Base-by-base conservation (phyloP, 1,140 invertebrate species). In the Drosophila truncata region DNA sequence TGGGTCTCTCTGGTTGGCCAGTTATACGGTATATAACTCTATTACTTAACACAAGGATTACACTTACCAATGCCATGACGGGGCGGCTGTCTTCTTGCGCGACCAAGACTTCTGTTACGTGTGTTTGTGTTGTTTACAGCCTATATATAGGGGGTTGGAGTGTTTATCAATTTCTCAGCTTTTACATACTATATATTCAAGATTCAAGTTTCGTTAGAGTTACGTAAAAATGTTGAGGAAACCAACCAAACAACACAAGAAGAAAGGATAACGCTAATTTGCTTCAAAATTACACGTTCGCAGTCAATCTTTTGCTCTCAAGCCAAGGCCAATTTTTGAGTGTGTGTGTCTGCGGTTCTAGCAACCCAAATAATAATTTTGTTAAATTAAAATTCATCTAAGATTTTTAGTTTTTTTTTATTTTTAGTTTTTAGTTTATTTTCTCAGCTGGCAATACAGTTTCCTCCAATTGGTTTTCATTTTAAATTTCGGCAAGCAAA, bases 61-160 rank as follows among this genome's bases (percentile, higher is more conserved):
- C 70, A 93, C 92, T 92, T 93, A 93, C 92, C 92, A 80, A 93
- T 93, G 78, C 92, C 92, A 93, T 93, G 92, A 92, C 92, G 92
- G 92, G 92, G 92, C 92, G 92, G 92, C 92, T 93, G 92, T 85
- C 92, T 93, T 91, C 92, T 93, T 79, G 91, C 80, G 79, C 92
- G 92, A 91, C 92, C 92, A 92, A 93, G 92, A 92, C 92, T 93
- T 93, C 92, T 91, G 81, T 93, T 93, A 65, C 92, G 88, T 93
- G 92, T 93, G 65, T 93, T 93, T 91, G 92, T 93, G 92, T 93
- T 93, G 92, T 92, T 93, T 88, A 93, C 91, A 93, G 91, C 92
- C 92, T 93, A 91, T 52, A 55, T 55, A 55, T 55, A 31, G 52
- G 66, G 88, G 91, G 76, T 64, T 84, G 73, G 77, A 80, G 79